A percentile compares a stretch with the other conserved stretches of the same genome.
Evolutionary conservation across 1,140 invertebrate genomes (phyloP).

Genomic region (Planococcus citri): DNA sequence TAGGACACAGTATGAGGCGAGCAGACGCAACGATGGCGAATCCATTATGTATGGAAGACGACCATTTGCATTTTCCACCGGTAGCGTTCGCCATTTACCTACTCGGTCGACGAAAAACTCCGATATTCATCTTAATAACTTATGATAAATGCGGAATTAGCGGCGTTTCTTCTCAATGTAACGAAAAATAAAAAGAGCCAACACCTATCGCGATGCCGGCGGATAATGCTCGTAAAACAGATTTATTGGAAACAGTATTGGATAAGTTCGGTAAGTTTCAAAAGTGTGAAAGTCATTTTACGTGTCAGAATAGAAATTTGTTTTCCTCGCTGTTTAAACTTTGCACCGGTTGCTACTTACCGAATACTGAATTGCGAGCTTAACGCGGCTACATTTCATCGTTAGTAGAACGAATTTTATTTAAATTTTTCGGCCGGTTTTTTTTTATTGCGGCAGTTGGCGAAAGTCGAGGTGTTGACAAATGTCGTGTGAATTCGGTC

Average conservation of each 20-base stretch:
- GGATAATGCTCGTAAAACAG: constrained; percentile 6
- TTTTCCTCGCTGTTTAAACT: constrained; percentile 6
- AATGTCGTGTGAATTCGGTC: neutral
- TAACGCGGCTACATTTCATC: neutral
- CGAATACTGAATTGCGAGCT: neutral
- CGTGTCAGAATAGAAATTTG: constrained; percentile 3
- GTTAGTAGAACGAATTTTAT: neutral
- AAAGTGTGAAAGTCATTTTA: constrained; percentile 4
- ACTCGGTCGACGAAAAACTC: constrained; percentile 1
- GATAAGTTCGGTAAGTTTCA: constrained; percentile 6
- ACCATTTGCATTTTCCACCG: neutral
- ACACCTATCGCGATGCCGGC: constrained; percentile 1
- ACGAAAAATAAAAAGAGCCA: neutral
- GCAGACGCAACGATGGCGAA: neutral
- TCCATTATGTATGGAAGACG: neutral
- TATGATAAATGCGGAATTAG: constrained; percentile 7
- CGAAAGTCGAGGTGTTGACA: neutral
- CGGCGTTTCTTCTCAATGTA: neutral
- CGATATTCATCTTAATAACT: neutral
- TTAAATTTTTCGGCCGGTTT: neutral
- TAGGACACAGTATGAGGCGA: too few relatives aligned
- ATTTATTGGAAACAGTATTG: constrained; percentile 7
- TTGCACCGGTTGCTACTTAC: constrained; percentile 5
- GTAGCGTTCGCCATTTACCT: neutral
- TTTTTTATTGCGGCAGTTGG: neutral